Conservation (phyloP, 2,888 invertebrate species). For the Busseola fusca region DNA sequence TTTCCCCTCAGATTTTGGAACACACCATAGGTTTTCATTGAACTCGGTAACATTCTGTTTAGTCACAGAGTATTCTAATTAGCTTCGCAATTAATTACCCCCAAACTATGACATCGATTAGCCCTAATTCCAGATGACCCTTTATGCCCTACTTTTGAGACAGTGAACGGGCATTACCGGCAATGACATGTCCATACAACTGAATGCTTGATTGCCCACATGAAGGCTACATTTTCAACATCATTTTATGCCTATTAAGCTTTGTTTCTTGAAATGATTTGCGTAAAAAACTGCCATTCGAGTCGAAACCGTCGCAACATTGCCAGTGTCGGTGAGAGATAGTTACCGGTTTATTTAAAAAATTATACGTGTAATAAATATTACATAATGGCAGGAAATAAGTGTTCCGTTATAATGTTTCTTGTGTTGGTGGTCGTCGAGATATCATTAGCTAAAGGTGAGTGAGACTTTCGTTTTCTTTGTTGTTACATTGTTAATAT, state of each 20-base stretch:
- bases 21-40: not conserved
- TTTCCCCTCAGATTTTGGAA: not conserved
- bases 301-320: slow-evolving; percentile 54
- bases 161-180: slow-evolving; percentile 25
- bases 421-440: slow-evolving; percentile 43
- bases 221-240: slow-evolving; percentile 59
- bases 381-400: slow-evolving; percentile 54
- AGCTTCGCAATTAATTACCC: slow-evolving; percentile 7
- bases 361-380: slow-evolving; percentile 35
- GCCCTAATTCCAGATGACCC: slow-evolving; percentile 12
- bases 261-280: slow-evolving; percentile 59
- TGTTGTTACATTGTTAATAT: slow-evolving; percentile 3
- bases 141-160: slow-evolving; percentile 14
- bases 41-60: not conserved
- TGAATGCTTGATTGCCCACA: slow-evolving; percentile 53
- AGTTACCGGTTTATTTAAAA: slow-evolving; percentile 34
- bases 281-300: slow-evolving; percentile 63
- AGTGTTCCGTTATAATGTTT: slow-evolving; percentile 44
- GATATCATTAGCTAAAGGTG: slow-evolving; percentile 54
- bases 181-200: slow-evolving; percentile 45
- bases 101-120: slow-evolving; percentile 25
- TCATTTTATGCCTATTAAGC: slow-evolving; percentile 52
- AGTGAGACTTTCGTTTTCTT: slow-evolving; percentile 49
- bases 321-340: slow-evolving; percentile 48
- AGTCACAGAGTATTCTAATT: slow-evolving; percentile 4